Evolutionary conservation across 2,113 vertebrate species (phyloP), one percentile per base, ranked within the genome.

Genomic region (Stegastes partitus): DNA sequence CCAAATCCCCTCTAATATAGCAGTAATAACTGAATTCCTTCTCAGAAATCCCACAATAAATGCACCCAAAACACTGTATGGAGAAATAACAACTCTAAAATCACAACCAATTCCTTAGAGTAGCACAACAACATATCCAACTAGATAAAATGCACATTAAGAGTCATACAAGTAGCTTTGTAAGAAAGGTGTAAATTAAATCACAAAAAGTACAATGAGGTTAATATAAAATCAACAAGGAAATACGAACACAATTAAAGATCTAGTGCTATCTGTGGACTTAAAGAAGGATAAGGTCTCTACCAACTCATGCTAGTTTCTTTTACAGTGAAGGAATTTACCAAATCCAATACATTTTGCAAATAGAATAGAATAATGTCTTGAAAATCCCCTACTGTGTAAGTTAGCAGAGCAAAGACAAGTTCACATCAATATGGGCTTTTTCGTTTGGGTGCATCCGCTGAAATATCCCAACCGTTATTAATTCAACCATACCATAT

Each of bases 401-500:
- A 26, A 26, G 25, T 42, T 34, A 45, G 31, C 44, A 34, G 16
- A 70, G 14, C 23, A 79, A 11, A 23, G 22, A 49, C 34, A 63
- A 23, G 11, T 18, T 57, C 16, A 26, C 18, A 7, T 44, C 26
- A 26, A n/a, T 11, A 45, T 11, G 11, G 18, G 6, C 4, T 23
- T 59, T 34, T 50, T 25, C 2, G 0, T 66, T 15, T 2, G 3
- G 21, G 4, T 26, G 34, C 22, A 65, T 47, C 12, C 5, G 21
- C 15, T 14, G 58, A 74, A 84, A 72, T 22, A 37, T 77, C 4
- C 25, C 12, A 39, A 44, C 64, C 59, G 56, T 58, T 74, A 83
- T 34, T 28, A 71, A 73, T 37, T 23, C 54, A 61, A 55, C 19
- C 54, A 50, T 44, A 68, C 68, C 81, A 81, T 77, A 2, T 34